A percentile compares a stretch with the other conserved stretches of the same genome.
Evolutionary conservation across 2,888 invertebrate genomes (phyloP).

Genomic region (Ennomos fuscantarius): DNA sequence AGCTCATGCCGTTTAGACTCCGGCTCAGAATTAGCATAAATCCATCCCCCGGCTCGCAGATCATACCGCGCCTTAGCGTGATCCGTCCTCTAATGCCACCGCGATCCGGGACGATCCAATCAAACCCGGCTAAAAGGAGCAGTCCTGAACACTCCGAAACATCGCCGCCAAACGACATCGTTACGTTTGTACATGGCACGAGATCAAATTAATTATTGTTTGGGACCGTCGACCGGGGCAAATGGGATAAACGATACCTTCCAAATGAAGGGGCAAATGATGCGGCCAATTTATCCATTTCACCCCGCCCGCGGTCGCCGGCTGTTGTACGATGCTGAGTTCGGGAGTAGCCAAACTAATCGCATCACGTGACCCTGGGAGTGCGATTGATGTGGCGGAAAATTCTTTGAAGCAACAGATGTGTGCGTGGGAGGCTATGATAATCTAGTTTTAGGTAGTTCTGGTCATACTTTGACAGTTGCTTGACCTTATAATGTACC

Average conservation of each 20-base stretch:
- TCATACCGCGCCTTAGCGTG: slow-evolving; percentile 22
- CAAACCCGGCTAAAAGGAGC: slow-evolving; percentile 42
- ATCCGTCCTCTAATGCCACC: slow-evolving; percentile 40
- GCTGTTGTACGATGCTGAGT: slow-evolving; percentile 6
- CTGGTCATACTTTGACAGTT: slow-evolving; percentile 2
- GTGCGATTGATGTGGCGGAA: slow-evolving; percentile 24
- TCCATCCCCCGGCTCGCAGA: slow-evolving; percentile 32
- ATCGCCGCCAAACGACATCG: slow-evolving; percentile 44
- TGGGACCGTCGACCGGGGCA: slow-evolving; percentile 44
- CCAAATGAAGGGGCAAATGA: slow-evolving; percentile 42
- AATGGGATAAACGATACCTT: slow-evolving; percentile 51
- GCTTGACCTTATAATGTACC: neutral
- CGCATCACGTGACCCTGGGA: slow-evolving; percentile 14
- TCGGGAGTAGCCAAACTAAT: slow-evolving; percentile 17
- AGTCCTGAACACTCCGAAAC: slow-evolving; percentile 35
- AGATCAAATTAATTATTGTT: slow-evolving; percentile 66
- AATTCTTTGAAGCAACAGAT: slow-evolving; percentile 25
- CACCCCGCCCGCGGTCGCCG: slow-evolving; percentile 26
- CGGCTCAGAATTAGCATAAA: slow-evolving; percentile 39
- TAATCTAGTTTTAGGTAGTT: neutral
- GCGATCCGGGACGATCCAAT: slow-evolving; percentile 52
- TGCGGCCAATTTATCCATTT: slow-evolving; percentile 48
- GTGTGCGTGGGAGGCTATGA: slow-evolving; percentile 5
- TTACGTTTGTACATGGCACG: slow-evolving; percentile 42
- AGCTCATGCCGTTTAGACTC: slow-evolving; percentile 26